Percentiles rank a stretch among this genome's conserved stretches.
Conservation (phyloP, 2,797 vertebrate genomes). For the Clangula hyemalis region DNA sequence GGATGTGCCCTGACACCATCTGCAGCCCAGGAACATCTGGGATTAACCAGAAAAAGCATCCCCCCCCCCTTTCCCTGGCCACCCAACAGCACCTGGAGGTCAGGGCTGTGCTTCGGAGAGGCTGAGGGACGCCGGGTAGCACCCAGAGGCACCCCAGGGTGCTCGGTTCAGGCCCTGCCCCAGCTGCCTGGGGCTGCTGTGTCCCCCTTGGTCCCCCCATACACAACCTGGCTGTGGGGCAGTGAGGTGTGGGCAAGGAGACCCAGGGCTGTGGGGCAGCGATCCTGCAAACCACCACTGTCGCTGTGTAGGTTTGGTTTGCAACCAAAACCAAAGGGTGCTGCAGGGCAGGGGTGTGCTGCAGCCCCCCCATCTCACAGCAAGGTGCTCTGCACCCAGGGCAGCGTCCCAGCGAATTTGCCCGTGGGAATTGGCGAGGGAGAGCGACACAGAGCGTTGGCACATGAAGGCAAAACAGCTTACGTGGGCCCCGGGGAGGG, state of each 20-base stretch:
- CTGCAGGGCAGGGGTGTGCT: not conserved
- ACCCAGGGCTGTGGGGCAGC: not conserved
- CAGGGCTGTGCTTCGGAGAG: not conserved
- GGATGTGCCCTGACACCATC: not conserved
- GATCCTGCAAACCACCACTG: not conserved
- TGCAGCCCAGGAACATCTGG: not conserved
- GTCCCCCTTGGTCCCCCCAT: not conserved
- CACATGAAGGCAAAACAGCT: accelerated
- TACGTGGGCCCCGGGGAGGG: accelerated
- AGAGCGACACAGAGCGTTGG: accelerated
- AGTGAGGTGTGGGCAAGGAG: not conserved
- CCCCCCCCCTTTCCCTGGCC: not conserved
- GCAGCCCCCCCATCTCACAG: not conserved
- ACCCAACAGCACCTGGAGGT: not conserved
- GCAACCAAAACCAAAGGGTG: accelerated
- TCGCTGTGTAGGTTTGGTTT: not conserved
- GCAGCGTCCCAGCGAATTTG: not conserved
- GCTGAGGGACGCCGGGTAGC: not conserved
- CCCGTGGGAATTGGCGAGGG: accelerated
- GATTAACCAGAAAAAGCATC: not conserved
- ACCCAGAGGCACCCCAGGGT: not conserved
- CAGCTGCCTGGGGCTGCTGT: not conserved
- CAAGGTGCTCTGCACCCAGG: not conserved
- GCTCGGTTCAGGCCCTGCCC: not conserved
- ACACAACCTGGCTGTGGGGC: too few species aligned